A percentile compares a stretch with the other conserved stretches of the same genome.
phyloP scores from a whole-genome alignment of 2,888 invertebrate species.

The Amiota minor region DNA sequence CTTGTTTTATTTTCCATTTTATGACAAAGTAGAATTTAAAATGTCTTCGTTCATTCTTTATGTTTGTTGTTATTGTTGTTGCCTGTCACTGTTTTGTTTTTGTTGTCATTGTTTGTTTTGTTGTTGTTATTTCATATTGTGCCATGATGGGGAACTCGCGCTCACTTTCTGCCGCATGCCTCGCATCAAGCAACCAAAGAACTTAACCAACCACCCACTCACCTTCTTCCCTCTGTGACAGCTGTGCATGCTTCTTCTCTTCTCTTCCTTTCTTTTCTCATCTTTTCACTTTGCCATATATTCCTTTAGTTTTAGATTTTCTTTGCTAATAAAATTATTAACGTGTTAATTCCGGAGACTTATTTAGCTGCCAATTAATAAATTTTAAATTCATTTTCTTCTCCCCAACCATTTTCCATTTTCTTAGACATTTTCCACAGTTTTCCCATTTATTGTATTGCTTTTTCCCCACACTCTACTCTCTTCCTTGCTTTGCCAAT shows the following conservation, averaged over 20 bases:
- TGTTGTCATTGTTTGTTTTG: slow-evolving; percentile 12
- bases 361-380: slow-evolving; percentile 68
- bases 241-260: background rate
- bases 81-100: slow-evolving; percentile 38
- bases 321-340: slow-evolving; percentile 63
- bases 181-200: no score
- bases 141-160: background rate
- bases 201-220: background rate
- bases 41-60: slow-evolving; percentile 42
- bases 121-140: slow-evolving; percentile 3
- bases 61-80: slow-evolving; percentile 10
- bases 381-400: slow-evolving; percentile 54
- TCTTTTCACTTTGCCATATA: no score
- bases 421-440: background rate
- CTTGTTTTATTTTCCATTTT: slow-evolving; percentile 54
- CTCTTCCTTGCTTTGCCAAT: background rate
- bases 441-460: slow-evolving; percentile 37
- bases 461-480: background rate
- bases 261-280: no score
- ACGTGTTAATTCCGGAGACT: slow-evolving; percentile 65
- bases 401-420: background rate
- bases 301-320: background rate
- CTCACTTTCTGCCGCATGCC: background rate
- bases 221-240: background rate
- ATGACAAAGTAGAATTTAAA: slow-evolving; percentile 62